A percentile compares a stretch with the other conserved stretches of the same genome.
Evolutionary conservation across 2,797 vertebrate species (phyloP).

Genomic region (Tenualosa thibaudeaui): DNA sequence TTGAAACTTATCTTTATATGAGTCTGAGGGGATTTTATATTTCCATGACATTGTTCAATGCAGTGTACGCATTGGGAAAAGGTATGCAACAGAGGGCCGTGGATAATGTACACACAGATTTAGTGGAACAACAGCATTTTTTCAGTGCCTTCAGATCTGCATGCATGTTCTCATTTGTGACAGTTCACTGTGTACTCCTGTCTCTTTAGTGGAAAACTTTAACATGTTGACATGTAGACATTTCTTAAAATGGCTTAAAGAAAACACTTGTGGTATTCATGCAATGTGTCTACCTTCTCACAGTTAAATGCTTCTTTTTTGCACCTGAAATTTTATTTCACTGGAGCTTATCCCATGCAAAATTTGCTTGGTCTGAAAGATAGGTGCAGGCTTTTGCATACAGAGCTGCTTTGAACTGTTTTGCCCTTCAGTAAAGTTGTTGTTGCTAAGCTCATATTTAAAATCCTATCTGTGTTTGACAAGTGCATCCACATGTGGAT

Average conservation of each 20-base stretch:
- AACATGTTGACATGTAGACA: neutral
- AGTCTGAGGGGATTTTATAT: no score
- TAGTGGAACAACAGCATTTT: conserved; percentile 4
- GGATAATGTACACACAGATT: neutral
- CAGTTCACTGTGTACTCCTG: neutral
- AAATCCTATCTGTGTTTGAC: neutral
- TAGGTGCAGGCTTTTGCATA: neutral
- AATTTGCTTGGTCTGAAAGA: neutral
- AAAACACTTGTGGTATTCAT: no score
- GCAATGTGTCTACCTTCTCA: no score
- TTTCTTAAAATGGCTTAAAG: no score
- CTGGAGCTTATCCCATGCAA: neutral
- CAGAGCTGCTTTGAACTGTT: neutral
- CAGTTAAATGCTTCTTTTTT: no score
- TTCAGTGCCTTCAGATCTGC: neutral
- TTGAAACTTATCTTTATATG: neutral
- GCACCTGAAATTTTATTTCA: neutral
- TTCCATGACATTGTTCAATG: neutral
- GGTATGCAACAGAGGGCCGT: neutral
- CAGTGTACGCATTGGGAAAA: neutral
- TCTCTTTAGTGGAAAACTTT: neutral
- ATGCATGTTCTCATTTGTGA: neutral
- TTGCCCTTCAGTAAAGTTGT: no score
- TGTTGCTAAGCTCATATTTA: neutral
- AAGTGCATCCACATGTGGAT: neutral